Evolutionary conservation across 2,797 vertebrate genomes (phyloP), one percentile per base, ranked within the genome.

Genomic region (Gymnothorax javanicus): DNA sequence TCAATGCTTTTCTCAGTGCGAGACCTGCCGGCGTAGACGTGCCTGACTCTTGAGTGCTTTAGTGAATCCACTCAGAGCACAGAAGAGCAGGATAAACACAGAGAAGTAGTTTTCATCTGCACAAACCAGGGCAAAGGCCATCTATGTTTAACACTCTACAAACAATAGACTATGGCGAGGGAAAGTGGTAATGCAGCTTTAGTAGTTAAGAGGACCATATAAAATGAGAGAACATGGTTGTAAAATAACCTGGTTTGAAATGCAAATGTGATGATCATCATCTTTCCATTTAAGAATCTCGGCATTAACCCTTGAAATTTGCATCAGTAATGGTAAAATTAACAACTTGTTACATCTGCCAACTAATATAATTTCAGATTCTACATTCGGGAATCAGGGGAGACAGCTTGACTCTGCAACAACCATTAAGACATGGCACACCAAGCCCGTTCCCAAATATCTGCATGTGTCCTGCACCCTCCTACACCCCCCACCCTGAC

Each of bases 401-500:
- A 71, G 69, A 71, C 11, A 25, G 7, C 69, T 71, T 33, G 7
- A 25, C n/a, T 27, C 69, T 12, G 27, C 69, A 71, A 27, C 27
- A 8, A 33, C 69, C 27, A 27, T 33, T 71, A 25, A 62, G 64
- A 52, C 67, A 75, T 57, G 52, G 73, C 52, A 71, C 64, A 57
- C 52, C 15, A 56, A 33, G 84, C 62, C 62, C 62, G 20, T 64
- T 2, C 50, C 64, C 52, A n/a, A 27, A 57, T 52, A 43, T 60
- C 69, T 59, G 20, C 69, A 13, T 50, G 25, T 54, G 7, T 62
- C 59, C 1, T 54, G 60, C 11, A 43, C 62, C 23, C 27, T 82
- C 77, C 73, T 50, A 77, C 83, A 79, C 25, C 13, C 84, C 88
- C 25, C 84, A 7, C 57, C 57, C 56, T 87, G 85, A 87, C 79